These are phyloP conservation scores for Hyles vespertilio DNA, from an alignment of 1,140 invertebrate genomes.

Conservation along the genomic window DNA sequence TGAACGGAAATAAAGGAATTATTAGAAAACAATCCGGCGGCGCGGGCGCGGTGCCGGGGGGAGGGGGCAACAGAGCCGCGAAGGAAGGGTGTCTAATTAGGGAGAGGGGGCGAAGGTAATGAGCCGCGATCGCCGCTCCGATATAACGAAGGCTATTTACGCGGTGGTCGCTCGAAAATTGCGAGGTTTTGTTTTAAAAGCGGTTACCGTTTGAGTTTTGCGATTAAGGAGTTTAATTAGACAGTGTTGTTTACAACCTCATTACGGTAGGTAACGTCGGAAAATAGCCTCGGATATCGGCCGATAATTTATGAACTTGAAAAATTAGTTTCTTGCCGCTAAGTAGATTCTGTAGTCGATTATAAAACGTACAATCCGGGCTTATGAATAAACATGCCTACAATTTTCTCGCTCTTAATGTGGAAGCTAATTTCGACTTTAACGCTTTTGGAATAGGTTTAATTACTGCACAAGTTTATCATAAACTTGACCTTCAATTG, in stretches of 20 bases:
- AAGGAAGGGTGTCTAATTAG: constrained; percentile 69
- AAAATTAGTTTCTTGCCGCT: constrained; percentile 61
- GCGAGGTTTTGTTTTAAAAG: constrained; percentile 73
- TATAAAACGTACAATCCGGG: constrained; percentile 40
- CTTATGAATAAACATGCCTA: constrained; percentile 50
- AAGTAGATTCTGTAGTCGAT: constrained; percentile 46
- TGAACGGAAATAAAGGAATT: constrained; percentile 65
- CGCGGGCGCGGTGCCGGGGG: constrained; percentile 26
- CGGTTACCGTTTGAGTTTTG: constrained; percentile 73
- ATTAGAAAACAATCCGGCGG: constrained; percentile 70
- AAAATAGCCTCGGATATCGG: constrained; percentile 61
- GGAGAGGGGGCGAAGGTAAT: constrained; percentile 66
- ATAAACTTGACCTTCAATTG: constrained; percentile 29
- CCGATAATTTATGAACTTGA: constrained; percentile 69
- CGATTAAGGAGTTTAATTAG: constrained; percentile 76
- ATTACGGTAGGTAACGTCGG: constrained; percentile 55
- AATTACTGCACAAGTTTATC: constrained; percentile 11
- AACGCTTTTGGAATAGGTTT: constrained; percentile 12
- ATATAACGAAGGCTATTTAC: constrained; percentile 73
- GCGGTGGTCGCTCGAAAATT: constrained; percentile 70
- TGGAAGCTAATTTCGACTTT: constrained; percentile 15
- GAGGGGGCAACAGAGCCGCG: constrained; percentile 8
- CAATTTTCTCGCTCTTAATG: constrained; percentile 15
- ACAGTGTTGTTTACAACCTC: constrained; percentile 73
- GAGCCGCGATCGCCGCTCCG: constrained; percentile 71